phyloP scores from a whole-genome alignment of 1,140 invertebrate species.

The Streblospio benedicti region DNA sequence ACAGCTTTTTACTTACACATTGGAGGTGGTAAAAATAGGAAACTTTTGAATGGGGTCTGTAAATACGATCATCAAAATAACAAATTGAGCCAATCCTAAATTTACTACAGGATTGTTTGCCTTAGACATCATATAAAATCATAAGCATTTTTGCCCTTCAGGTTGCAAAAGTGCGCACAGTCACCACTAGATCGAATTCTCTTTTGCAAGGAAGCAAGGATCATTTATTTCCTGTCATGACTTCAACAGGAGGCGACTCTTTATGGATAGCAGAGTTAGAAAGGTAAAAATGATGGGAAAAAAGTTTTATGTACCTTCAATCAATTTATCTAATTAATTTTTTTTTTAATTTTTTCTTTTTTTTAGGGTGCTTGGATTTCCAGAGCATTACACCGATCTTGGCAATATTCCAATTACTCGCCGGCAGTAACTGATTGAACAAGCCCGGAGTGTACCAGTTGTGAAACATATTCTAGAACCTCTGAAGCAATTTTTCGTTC shows the following conservation, averaged over 20 bases:
- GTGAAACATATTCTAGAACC: conserved; percentile 41
- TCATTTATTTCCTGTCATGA: conserved; percentile 48
- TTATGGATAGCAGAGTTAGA: conserved; percentile 56
- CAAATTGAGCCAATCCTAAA: too few relatives aligned
- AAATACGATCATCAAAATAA: too few relatives aligned
- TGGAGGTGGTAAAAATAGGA: too few relatives aligned
- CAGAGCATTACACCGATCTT: conserved; percentile 55
- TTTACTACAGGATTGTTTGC: too few relatives aligned
- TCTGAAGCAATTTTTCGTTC: background rate
- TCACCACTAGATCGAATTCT: conserved; percentile 52
- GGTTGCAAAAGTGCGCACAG: conserved; percentile 51
- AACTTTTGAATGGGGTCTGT: too few relatives aligned
- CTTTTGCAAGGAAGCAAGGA: conserved; percentile 43
- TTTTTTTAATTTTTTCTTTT: too few relatives aligned
- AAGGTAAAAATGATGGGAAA: conserved; percentile 35
- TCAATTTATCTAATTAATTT: too few relatives aligned
- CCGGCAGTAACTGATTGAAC: conserved; percentile 52
- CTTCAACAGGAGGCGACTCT: conserved; percentile 49
- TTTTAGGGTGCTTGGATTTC: conserved; percentile 54
- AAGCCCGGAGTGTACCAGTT: conserved; percentile 50
- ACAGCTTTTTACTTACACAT: too few relatives aligned
- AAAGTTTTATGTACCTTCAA: too few relatives aligned
- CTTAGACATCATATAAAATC: too few relatives aligned
- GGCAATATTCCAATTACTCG: conserved; percentile 48
- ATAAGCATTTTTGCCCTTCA: conserved; percentile 21